phyloP scores from a whole-genome alignment of 1,140 invertebrate genomes.

The Neodiprion virginianus region DNA sequence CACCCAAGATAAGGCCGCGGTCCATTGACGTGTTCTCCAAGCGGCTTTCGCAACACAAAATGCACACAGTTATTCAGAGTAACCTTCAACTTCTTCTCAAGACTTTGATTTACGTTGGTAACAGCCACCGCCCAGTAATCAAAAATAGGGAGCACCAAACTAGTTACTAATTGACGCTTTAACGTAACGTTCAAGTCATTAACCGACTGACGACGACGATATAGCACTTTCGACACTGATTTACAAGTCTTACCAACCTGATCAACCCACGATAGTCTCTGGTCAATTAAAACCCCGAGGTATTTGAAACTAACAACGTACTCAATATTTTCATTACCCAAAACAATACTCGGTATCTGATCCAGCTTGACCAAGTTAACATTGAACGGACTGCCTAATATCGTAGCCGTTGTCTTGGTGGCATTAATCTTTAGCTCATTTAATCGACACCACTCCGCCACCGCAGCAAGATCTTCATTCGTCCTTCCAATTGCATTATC shows the following conservation, averaged over 20 bases:
- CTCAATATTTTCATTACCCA: background rate
- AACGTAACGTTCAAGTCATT: background rate
- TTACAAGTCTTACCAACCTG: background rate
- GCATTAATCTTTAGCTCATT: background rate
- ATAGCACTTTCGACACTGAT: background rate
- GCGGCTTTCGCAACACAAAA: background rate
- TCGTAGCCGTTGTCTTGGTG: background rate
- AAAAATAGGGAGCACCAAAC: background rate
- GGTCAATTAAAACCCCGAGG: background rate
- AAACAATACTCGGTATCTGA: background rate
- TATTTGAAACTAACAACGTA: background rate
- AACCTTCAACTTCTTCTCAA: background rate
- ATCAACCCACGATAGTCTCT: background rate
- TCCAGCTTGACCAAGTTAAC: background rate
- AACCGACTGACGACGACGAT: background rate
- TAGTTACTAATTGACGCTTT: too few species aligned
- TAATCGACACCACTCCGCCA: background rate
- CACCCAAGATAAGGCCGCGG: background rate
- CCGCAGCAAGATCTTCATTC: background rate
- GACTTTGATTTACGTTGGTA: background rate
- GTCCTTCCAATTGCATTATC: background rate
- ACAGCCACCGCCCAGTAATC: background rate
- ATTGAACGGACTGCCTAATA: background rate
- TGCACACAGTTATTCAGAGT: conserved; percentile 8
- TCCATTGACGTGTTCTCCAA: background rate